These are phyloP conservation scores for Echinops telfairi DNA, from an alignment of 2,113 vertebrate species.

Conservation along the genomic window DNA sequence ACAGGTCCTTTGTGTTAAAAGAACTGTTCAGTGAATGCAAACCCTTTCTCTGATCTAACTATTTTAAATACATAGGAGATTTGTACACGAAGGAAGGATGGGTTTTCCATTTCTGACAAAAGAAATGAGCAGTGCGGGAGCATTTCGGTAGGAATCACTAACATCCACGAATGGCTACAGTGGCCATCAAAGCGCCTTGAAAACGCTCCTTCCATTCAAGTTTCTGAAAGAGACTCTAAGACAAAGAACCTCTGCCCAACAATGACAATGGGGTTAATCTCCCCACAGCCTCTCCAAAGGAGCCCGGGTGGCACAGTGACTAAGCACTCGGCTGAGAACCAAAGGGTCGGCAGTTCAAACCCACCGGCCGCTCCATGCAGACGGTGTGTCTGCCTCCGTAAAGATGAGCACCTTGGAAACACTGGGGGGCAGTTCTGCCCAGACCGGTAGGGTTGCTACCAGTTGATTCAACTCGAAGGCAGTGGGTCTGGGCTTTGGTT, in stretches of 20 bases:
- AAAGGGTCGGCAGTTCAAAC: too few species aligned
- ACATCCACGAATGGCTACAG: neutral
- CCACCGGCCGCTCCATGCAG: too few species aligned
- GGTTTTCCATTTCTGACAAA: conserved; percentile 58
- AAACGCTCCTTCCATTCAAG: conserved; percentile 23
- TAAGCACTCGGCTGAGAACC: too few species aligned
- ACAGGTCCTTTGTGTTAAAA: conserved; percentile 25
- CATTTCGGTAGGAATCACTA: neutral
- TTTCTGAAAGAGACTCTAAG: neutral
- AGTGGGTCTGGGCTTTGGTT: too few species aligned
- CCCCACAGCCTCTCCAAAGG: neutral
- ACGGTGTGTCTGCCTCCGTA: too few species aligned
- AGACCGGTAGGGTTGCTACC: too few species aligned
- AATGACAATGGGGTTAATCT: neutral
- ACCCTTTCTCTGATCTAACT: conserved; percentile 20
- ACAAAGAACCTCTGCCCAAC: neutral
- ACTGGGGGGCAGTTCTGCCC: too few species aligned
- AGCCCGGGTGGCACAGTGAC: too few species aligned
- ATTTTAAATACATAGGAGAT: conserved; percentile 28
- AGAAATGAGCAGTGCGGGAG: conserved; percentile 57
- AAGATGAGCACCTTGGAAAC: too few species aligned
- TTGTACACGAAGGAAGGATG: neutral
- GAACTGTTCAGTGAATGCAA: conserved; percentile 17
- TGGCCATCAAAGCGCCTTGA: neutral
- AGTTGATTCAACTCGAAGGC: too few species aligned